These are phyloP conservation scores for Ctenicera cuprea DNA, from an alignment of 2,888 invertebrate species.

Conservation along the genomic window DNA sequence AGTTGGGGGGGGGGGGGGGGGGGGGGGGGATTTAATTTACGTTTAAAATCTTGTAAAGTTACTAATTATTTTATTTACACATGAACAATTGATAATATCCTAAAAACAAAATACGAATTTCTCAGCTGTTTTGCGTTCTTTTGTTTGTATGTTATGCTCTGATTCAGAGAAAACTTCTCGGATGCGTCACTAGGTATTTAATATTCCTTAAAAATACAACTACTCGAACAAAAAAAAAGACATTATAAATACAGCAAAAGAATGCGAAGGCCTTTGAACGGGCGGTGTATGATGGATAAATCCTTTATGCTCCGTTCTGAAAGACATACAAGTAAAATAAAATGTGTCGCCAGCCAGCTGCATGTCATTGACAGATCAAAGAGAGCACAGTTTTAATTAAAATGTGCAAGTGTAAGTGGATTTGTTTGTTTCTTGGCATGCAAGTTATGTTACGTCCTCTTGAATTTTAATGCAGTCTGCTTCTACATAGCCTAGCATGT, in stretches of 20 bases:
- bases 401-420: constrained; percentile 36
- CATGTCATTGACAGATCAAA: constrained; percentile 33
- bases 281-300: constrained; percentile 11
- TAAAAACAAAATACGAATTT: too few species aligned
- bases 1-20: too few species aligned
- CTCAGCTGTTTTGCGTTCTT: too few species aligned
- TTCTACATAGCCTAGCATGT: constrained; percentile 26
- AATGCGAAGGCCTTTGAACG: constrained; percentile 24
- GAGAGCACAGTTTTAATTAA: constrained; percentile 38
- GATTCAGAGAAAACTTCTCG: not conserved
- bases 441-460: constrained; percentile 25
- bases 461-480: constrained; percentile 35
- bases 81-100: too few species aligned
- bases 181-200: constrained; percentile 20
- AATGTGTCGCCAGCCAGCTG: constrained; percentile 18
- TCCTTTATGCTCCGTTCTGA: constrained; percentile 1
- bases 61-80: too few species aligned
- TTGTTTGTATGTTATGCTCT: too few species aligned
- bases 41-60: too few species aligned
- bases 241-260: constrained; percentile 8
- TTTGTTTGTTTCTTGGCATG: constrained; percentile 32
- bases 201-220: constrained; percentile 18
- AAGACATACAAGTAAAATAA: constrained; percentile 6
- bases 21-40: too few species aligned
- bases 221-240: constrained; percentile 1